phyloP scores from a whole-genome alignment of 2,113 vertebrate genomes.

The Amblyornis subalaris region DNA sequence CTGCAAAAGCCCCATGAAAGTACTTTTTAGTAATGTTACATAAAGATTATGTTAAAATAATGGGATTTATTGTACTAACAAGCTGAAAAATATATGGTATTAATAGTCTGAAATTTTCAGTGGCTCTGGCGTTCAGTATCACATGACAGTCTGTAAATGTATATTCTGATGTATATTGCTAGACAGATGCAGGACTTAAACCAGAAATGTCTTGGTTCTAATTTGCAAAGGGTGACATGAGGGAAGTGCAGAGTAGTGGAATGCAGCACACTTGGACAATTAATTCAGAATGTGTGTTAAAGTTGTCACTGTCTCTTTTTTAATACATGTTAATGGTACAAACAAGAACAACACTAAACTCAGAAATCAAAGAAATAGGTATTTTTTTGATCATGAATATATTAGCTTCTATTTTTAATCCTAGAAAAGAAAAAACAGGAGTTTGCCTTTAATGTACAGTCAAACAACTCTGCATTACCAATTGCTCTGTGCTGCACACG shows the following conservation, averaged over 20 bases:
- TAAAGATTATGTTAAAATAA: not conserved
- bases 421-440: not conserved
- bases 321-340: not conserved
- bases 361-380: not conserved
- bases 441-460: not conserved
- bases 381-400: not conserved
- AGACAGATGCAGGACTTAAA: not conserved
- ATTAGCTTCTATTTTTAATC: not conserved
- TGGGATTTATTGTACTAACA: not conserved
- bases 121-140: not conserved
- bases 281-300: not conserved
- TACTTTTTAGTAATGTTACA: not conserved
- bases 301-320: not conserved
- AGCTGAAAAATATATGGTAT: not conserved
- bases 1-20: not conserved
- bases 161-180: not conserved
- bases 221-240: not conserved
- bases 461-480: fast-evolving
- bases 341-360: not conserved
- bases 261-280: not conserved
- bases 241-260: not conserved
- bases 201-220: not conserved
- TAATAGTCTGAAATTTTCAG: not conserved
- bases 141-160: not conserved
- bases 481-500: fast-evolving